Evolutionary conservation across 1,140 invertebrate species (phyloP).

Genomic region (Nephila pilipes): DNA sequence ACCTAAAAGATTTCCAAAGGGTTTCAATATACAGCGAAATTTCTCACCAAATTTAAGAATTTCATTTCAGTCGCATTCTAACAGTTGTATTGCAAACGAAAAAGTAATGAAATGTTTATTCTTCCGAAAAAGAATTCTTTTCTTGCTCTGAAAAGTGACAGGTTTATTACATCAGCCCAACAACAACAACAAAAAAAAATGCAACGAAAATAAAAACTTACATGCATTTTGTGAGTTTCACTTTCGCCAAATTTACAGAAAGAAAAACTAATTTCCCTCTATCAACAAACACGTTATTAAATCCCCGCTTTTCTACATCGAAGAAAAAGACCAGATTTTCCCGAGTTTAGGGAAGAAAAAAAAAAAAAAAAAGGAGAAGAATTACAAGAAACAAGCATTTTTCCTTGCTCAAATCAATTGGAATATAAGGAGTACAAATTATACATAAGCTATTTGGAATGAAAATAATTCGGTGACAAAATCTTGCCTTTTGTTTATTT

Average conservation of each 20-base stretch:
- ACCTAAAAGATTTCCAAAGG: neutral
- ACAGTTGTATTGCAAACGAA: neutral
- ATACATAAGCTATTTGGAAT: constrained; percentile 41
- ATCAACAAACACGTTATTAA: constrained; percentile 33
- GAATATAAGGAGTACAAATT: constrained; percentile 29
- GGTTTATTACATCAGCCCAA: neutral
- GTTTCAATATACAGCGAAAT: constrained; percentile 4
- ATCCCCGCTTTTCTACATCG: neutral
- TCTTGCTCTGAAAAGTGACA: neutral
- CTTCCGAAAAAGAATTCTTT: neutral
- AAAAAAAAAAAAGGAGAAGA: neutral
- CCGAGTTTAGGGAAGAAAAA: neutral
- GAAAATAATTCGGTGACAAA: constrained; percentile 24
- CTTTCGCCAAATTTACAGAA: constrained; percentile 4
- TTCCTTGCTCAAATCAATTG: constrained; percentile 6
- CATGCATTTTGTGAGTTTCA: constrained; percentile 1
- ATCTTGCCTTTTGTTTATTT: constrained; percentile 43
- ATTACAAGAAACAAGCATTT: neutral
- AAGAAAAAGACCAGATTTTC: constrained; percentile 4
- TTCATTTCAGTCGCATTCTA: constrained; percentile 4
- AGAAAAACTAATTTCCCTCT: constrained; percentile 32
- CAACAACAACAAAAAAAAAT: neutral
- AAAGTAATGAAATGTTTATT: constrained; percentile 33
- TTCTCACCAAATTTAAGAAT: constrained; percentile 14
- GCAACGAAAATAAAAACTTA: neutral